Evolutionary conservation across 2,888 invertebrate species (phyloP), one percentile per base, ranked within the genome.

Genomic region (Cyrtodaria siliqua): DNA sequence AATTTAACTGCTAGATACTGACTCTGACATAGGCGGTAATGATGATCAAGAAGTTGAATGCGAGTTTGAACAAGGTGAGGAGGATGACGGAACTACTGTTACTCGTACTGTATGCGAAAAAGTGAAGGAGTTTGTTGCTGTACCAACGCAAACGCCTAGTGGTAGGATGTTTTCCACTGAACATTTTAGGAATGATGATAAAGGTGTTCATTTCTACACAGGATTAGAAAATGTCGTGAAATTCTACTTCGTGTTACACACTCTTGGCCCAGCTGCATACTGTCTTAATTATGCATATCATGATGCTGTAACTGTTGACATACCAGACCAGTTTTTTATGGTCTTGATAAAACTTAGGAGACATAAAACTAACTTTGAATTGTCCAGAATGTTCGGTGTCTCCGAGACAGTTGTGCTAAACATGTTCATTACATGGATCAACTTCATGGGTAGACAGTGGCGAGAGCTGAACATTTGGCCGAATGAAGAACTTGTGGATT

Each of bases 391-490:
- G 49, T 60, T 55, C 18, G 23, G 50, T 33, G 24, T 49, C 38
- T 16, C 55, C 9, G 67, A 73, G 42, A 61, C 26, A 38, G 61
- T 40, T 6, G 24, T 61, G 29, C 38, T 38, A 14, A 60, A 73
- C 23, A 61, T 73, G 9, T 44, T 67, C n/a, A 47, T 66, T 16
- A 73, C 66, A 1, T 73, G 73, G 67, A 49, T 61, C 9, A 6
- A 44, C 9, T 73, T 73, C 23, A 73, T 73, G 66, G 24, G 23
- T n/a, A 53, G 26, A 26, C 66, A 61, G 29, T 85, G 80, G 82
- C 29, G 52, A 29, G 72, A 82, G 60, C 4, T 80, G n/a, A 33
- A 78, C 27, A 55, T 57, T 20, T 86, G 83, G 78, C 82, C 83
- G 55, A 8, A 16, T 9, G 1, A 68, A 40, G 70, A 83, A n/a